Base-by-base conservation (phyloP, 2,113 vertebrate genomes). In the Laticauda laticaudata region DNA sequence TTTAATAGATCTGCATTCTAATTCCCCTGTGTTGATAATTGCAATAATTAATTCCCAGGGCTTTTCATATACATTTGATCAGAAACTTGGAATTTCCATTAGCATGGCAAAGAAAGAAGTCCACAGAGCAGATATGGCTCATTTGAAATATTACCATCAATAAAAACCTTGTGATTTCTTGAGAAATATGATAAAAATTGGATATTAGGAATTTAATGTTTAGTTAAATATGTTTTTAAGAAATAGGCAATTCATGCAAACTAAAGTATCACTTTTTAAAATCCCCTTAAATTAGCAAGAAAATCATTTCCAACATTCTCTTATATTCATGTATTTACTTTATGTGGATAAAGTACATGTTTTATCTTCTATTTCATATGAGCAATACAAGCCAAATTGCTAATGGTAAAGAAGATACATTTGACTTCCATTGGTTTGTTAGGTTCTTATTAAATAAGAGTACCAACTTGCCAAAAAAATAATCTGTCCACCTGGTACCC, bases 41-140 rank as follows among this genome's bases (percentile, higher is more conserved):
- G 94, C 94, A 95, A 87, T 97, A 94, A 96, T 97, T 97, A 97
- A 95, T 94, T 97, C 91, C 29, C 85, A 0, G 23, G 92, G 95
- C 93, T 87, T 69, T 86, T 94, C 95, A 45, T 90, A 89, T 90
- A 61, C 91, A 93, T 90, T 48, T 64, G 93, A 95, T 45, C 64
- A 89, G 95, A 23, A 48, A 43, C 91, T 55, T 18, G 92, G 92
- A 93, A 51, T 87, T 94, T 96, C 69, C 91, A 93, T 96, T 94
- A 86, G 2, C 0, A 3, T 34, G 11, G 87, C 26, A 75, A 88
- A 57, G 94, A 54, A 95, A 90, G 85, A 88, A 56, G 5, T 0
- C 61, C 88, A 6, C 21, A 48, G 93, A 93, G 92, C 93, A 89
- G 92, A 0, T 59, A 0, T 0, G 43, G 91, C 89, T 94, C 51